Evolutionary conservation across 2,888 invertebrate genomes (phyloP).

Genomic region (Cheilosia vernalis): DNA sequence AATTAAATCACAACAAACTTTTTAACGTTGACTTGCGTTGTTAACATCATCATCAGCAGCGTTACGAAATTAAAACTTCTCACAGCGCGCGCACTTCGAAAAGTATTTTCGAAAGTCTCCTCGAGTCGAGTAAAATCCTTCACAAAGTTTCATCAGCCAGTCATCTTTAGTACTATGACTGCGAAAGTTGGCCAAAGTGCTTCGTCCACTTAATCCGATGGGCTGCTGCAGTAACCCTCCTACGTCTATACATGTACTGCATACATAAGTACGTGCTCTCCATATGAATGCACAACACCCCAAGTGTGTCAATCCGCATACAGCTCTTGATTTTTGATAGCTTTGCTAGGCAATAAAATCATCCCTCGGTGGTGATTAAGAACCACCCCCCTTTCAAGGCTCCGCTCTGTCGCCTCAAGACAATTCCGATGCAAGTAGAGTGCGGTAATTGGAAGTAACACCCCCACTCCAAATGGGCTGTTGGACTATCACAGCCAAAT

Average conservation of each 20-base stretch:
- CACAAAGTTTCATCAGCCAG: constrained; percentile 44
- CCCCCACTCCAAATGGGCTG: constrained; percentile 26
- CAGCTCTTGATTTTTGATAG: constrained; percentile 5
- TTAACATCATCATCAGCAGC: constrained; percentile 51
- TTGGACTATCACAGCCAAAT: constrained; percentile 57
- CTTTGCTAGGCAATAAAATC: constrained; percentile 31
- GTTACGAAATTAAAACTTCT: constrained; percentile 33
- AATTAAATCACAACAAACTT: constrained; percentile 59
- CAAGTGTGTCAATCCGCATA: background rate
- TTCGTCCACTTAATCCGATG: constrained; percentile 19
- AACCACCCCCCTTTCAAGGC: background rate
- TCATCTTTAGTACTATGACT: constrained; percentile 34
- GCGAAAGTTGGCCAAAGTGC: constrained; percentile 31
- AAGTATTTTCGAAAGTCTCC: constrained; percentile 45
- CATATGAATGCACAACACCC: constrained; percentile 5
- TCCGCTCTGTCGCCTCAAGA: background rate
- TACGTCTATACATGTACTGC: background rate
- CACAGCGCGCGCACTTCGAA: constrained; percentile 15
- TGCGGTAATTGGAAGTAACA: constrained; percentile 56
- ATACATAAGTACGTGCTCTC: constrained; percentile 5
- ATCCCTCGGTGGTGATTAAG: constrained; percentile 21
- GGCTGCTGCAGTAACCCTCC: background rate
- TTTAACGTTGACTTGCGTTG: constrained; percentile 47
- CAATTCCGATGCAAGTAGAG: constrained; percentile 23
- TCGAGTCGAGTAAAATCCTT: constrained; percentile 44